Evolutionary conservation across 1,140 invertebrate genomes (phyloP).

Genomic region (Lasioglossum baleicum): DNA sequence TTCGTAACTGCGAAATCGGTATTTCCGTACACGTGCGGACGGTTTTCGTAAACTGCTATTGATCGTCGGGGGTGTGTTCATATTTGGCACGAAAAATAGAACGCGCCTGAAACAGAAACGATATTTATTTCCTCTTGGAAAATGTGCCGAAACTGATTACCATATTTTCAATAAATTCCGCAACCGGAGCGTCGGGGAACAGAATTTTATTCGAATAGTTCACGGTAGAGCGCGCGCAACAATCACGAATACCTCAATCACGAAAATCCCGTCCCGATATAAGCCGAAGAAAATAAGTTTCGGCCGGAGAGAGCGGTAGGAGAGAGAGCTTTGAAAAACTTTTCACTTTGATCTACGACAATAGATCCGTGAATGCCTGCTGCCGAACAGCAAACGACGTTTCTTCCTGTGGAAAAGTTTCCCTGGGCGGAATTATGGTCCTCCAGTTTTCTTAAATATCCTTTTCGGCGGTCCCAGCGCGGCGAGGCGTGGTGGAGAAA

Average conservation of each 20-base stretch:
- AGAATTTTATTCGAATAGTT: conserved; percentile 12
- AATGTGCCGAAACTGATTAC: conserved; percentile 33
- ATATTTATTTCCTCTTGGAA: conserved; percentile 43
- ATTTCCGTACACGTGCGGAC: conserved; percentile 16
- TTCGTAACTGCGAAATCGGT: background rate
- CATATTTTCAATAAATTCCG: conserved; percentile 46
- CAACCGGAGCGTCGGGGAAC: conserved; percentile 19
- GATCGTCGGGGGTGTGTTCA: conserved; percentile 23
- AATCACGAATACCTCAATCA: background rate
- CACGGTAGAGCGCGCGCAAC: background rate
- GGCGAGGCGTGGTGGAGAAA: background rate
- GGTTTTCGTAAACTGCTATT: conserved; percentile 35
- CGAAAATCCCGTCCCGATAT: background rate
- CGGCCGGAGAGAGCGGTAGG: no score
- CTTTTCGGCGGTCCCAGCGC: background rate
- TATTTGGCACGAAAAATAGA: conserved; percentile 39
- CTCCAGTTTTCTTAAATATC: background rate
- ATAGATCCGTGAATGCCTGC: background rate
- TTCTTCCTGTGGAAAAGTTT: background rate
- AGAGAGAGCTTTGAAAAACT: background rate
- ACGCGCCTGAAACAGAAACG: conserved; percentile 36
- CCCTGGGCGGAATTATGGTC: background rate
- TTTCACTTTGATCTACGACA: conserved; percentile 5
- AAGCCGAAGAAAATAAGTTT: conserved; percentile 2
- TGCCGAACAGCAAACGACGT: background rate